phyloP scores from a whole-genome alignment of 2,888 invertebrate species.

The Cantharis rustica region DNA sequence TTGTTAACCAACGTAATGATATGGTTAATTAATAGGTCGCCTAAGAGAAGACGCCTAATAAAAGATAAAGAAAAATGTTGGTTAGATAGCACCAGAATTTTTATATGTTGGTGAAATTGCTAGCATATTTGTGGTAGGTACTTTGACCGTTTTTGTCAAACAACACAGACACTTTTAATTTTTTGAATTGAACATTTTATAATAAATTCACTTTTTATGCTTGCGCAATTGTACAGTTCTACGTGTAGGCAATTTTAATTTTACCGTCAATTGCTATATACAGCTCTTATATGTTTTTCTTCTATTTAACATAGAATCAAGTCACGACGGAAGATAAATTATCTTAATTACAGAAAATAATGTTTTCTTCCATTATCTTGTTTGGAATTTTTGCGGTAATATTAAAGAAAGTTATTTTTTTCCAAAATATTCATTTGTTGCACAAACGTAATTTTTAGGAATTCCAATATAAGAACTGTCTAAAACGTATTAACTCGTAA shows the following conservation, averaged over 20 bases:
- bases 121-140: background rate
- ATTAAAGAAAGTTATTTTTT: background rate
- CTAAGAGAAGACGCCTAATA: background rate
- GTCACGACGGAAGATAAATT: background rate
- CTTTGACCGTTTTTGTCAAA: background rate
- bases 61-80: background rate
- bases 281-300: background rate
- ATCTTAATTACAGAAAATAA: background rate
- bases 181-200: background rate
- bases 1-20: background rate
- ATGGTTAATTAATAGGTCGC: background rate
- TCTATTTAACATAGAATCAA: background rate
- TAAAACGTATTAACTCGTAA: conserved; percentile 41
- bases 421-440: background rate
- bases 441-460: background rate
- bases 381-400: background rate
- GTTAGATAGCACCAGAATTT: background rate
- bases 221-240: background rate
- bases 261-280: background rate
- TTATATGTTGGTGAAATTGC: background rate
- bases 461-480: background rate
- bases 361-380: background rate
- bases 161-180: background rate
- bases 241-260: background rate
- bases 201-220: background rate